A percentile compares a stretch with the other conserved stretches of the same genome.
Evolutionary conservation across 2,888 invertebrate species (phyloP).

Genomic region (Lagria hirta): DNA sequence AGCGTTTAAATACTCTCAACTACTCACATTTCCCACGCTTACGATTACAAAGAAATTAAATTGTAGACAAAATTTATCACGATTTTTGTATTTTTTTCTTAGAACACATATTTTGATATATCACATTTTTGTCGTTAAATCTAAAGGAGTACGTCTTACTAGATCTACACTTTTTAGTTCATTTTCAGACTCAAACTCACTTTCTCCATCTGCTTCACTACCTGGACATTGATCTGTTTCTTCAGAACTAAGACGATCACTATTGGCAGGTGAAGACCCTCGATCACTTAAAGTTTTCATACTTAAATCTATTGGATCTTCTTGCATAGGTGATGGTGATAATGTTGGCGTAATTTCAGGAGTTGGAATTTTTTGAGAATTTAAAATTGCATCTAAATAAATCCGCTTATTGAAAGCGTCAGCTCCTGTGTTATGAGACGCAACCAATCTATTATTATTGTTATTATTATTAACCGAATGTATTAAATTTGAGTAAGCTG

Average conservation of each 20-base stretch:
- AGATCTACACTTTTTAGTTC: slow-evolving; percentile 53
- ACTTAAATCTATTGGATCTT: slow-evolving; percentile 79
- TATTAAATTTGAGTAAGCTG: slow-evolving; percentile 51
- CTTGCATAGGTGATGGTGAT: slow-evolving; percentile 58
- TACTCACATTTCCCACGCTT: slow-evolving; percentile 34
- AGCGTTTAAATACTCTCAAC: slow-evolving; percentile 30
- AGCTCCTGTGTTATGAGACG: slow-evolving; percentile 60
- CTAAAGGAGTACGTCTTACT: slow-evolving; percentile 59
- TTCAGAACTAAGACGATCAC: slow-evolving; percentile 44
- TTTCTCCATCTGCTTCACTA: slow-evolving; percentile 60
- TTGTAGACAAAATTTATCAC: no score
- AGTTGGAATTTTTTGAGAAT: slow-evolving; percentile 64
- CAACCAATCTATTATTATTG: slow-evolving; percentile 54
- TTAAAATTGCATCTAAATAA: slow-evolving; percentile 73
- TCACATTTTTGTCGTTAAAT: slow-evolving; percentile 73
- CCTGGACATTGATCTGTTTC: slow-evolving; percentile 44
- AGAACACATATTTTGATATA: no score
- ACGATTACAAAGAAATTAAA: no score
- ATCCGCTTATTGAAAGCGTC: slow-evolving; percentile 71
- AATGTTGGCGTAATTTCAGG: slow-evolving; percentile 50
- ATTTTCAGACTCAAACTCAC: slow-evolving; percentile 54
- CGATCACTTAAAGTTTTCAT: slow-evolving; percentile 67
- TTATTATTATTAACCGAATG: slow-evolving; percentile 52
- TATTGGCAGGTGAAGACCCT: slow-evolving; percentile 48
- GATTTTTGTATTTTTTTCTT: no score